phyloP scores from a whole-genome alignment of 2,797 vertebrate species.

The Emydoidea blandingii region DNA sequence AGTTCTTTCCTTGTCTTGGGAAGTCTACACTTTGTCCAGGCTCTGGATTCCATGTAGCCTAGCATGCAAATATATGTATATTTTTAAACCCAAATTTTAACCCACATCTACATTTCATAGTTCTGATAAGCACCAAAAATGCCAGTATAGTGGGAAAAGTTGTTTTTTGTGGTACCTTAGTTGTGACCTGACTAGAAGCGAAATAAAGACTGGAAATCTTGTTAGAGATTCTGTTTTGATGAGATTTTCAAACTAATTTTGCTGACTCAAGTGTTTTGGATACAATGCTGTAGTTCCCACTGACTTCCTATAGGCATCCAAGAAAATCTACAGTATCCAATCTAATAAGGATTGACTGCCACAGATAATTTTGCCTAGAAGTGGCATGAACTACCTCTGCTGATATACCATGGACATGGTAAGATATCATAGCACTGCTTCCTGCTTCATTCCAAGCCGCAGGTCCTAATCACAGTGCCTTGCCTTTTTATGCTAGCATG shows the following conservation, averaged over 20 bases:
- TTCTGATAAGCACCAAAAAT: no score
- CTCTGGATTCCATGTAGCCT: no score
- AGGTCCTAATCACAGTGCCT: not conserved
- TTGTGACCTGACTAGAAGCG: not conserved
- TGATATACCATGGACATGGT: fast-evolving
- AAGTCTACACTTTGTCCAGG: no score
- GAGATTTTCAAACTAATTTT: not conserved
- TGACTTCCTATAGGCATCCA: not conserved
- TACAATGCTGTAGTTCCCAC: not conserved
- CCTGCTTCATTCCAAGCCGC: not conserved
- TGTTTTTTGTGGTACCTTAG: not conserved
- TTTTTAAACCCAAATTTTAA: no score
- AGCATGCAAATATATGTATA: no score
- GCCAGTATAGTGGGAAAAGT: no score
- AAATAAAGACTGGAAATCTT: not conserved
- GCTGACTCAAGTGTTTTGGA: not conserved
- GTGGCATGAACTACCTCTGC: not conserved
- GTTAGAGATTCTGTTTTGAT: not conserved
- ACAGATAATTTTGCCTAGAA: not conserved
- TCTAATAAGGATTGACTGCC: not conserved
- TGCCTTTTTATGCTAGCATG: not conserved
- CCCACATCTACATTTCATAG: no score
- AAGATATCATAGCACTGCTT: not conserved
- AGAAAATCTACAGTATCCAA: not conserved
- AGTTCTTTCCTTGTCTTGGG: not conserved